Percentiles rank a stretch among this genome's conserved stretches.
These are phyloP conservation scores for Corvus cornix DNA, from an alignment of 2,113 vertebrate genomes.

Conservation along the genomic window DNA sequence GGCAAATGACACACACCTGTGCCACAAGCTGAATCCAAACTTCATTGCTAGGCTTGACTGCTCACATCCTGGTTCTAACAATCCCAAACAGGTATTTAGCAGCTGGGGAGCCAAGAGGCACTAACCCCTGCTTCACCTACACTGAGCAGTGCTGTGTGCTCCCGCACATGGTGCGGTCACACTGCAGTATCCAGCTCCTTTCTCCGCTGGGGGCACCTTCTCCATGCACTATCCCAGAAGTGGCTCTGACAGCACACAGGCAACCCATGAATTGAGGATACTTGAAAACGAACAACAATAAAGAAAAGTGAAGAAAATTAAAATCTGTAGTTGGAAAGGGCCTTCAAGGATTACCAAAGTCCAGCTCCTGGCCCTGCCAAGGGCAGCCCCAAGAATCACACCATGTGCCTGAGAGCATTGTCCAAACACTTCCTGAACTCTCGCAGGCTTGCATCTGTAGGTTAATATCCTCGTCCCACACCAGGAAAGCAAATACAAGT, in stretches of 20 bases:
- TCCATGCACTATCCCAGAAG: background rate
- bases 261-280: background rate
- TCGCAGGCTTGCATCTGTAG: background rate
- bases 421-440: background rate
- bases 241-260: background rate
- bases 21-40: background rate
- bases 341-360: background rate
- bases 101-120: background rate
- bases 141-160: background rate
- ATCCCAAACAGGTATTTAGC: background rate
- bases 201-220: background rate
- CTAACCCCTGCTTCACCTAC: background rate
- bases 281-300: background rate
- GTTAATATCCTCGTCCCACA: background rate
- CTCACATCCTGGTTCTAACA: background rate
- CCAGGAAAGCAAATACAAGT: background rate
- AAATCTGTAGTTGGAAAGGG: background rate
- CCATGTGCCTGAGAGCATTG: background rate
- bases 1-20: background rate
- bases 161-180: accelerated
- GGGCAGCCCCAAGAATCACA: background rate
- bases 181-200: background rate
- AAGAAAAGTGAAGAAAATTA: background rate
- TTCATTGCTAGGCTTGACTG: background rate
- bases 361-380: background rate